Evolutionary conservation across 2,797 vertebrate species (phyloP).

Genomic region (Furcifer pardalis): DNA sequence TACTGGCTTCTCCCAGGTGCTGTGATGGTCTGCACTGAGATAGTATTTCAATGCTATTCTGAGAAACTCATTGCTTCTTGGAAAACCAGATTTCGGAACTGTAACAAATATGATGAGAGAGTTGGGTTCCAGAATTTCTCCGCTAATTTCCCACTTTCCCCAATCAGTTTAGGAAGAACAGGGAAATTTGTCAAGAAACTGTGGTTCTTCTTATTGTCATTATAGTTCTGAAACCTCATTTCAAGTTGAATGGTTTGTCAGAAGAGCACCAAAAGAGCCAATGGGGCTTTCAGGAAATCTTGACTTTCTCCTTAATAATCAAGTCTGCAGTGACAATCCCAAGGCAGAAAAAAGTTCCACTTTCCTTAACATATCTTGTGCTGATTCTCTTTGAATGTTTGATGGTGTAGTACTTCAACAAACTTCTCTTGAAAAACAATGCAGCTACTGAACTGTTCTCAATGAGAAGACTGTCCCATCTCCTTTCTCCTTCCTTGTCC

Average conservation of each 20-base stretch:
- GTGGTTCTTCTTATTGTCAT: background rate
- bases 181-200: background rate
- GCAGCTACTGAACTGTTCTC: no score
- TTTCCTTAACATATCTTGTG: no score
- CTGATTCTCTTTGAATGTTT: no score
- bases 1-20: background rate
- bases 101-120: background rate
- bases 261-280: background rate
- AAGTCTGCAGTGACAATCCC: background rate
- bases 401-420: no score
- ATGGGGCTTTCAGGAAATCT: background rate
- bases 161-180: background rate
- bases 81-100: conserved; percentile 26
- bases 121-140: conserved; percentile 14
- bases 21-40: background rate
- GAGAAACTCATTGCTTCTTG: conserved; percentile 6
- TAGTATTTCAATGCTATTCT: background rate
- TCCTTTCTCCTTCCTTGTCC: no score
- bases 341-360: background rate
- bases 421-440: no score
- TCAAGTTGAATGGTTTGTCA: background rate
- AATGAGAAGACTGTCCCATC: no score
- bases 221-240: background rate
- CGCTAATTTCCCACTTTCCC: background rate
- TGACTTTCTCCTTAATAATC: background rate